Evolutionary conservation across 1,140 invertebrate genomes (phyloP), one percentile per base, ranked within the genome.

Genomic region (Globodera rostochiensis): DNA sequence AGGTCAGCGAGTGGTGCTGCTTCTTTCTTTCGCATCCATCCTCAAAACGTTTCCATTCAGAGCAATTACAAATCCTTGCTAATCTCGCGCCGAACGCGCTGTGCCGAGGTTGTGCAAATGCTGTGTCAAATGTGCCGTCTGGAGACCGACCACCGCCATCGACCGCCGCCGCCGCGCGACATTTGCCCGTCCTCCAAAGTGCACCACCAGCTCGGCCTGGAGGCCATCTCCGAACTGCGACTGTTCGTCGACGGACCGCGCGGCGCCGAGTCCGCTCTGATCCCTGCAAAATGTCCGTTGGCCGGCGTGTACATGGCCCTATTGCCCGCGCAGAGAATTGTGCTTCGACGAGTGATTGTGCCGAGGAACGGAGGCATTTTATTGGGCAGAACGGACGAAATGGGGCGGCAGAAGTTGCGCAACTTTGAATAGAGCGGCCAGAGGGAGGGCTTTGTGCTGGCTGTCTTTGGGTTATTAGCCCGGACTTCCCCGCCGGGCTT

Each of bases 21-120:
- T 50, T 4, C 36, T 36, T 36, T 36, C 36, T 36, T 36, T 3
- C 36, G 1, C 36, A 36, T 3, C 36, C 1, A 36, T 36, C 36
- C 36, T 36, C 36, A 36, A 36, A 36, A 36, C 36, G 36, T 36
- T 79, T 66, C 15, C 21, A 57, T 81, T 45, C 46, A 86, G 71
- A 85, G 83, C 66, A 85, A 85, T 45, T 85, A 85, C 77, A 85
- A 85, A 75, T 85, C 84, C 8, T 46, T 85, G 49, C 64, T 85
- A 13, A 81, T 85, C 6, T 84, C 84, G 7, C 80, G 77, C 15
- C 13, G 83, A 49, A 85, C 84, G 47, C 83, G 84, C 5, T 82
- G 73, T 46, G 45, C 53, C 3, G 80, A 85, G 75, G 73, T 82
- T 21, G n/a, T 87, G 6, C 76, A 46, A 73, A 66, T 85, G 47